Percentiles rank a stretch among this genome's conserved stretches.
These are phyloP conservation scores for Antheraea yamamai DNA, from an alignment of 2,888 invertebrate genomes.

Conservation along the genomic window DNA sequence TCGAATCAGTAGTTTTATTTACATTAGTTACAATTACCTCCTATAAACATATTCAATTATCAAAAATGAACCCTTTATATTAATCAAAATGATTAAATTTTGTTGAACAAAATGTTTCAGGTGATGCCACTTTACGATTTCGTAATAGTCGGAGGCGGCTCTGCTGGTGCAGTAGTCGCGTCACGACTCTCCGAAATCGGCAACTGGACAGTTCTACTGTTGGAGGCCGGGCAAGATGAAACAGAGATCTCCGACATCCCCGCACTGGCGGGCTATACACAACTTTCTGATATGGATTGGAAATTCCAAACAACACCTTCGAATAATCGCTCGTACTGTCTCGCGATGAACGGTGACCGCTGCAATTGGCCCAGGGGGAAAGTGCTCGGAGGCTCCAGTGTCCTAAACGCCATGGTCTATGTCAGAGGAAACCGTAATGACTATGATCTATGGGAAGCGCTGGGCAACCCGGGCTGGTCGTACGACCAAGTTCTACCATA, in stretches of 20 bases:
- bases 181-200: slow-evolving; percentile 90
- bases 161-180: slow-evolving; percentile 94
- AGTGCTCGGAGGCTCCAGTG: slow-evolving; percentile 93
- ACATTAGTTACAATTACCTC: no score
- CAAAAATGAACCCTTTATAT: no score
- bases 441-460: slow-evolving; percentile 92
- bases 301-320: slow-evolving; percentile 94
- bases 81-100: not conserved
- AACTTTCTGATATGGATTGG: slow-evolving; percentile 95
- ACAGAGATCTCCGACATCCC: slow-evolving; percentile 95
- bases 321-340: slow-evolving; percentile 89
- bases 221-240: slow-evolving; percentile 95
- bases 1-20: no score
- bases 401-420: slow-evolving; percentile 96
- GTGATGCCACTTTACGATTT: slow-evolving; percentile 91
- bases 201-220: slow-evolving; percentile 91
- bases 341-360: slow-evolving; percentile 92
- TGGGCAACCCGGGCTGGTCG: slow-evolving; percentile 94
- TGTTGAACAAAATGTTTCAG: slow-evolving; percentile 75
- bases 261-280: slow-evolving; percentile 91
- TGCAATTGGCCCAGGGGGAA: slow-evolving; percentile 97
- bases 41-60: no score
- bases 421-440: slow-evolving; percentile 93
- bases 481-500: slow-evolving; percentile 91
- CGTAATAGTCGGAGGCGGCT: slow-evolving; percentile 92